Percentiles rank a stretch among this genome's conserved stretches.
phyloP scores from a whole-genome alignment of 2,888 invertebrate genomes.

The Spilarctia lutea region DNA sequence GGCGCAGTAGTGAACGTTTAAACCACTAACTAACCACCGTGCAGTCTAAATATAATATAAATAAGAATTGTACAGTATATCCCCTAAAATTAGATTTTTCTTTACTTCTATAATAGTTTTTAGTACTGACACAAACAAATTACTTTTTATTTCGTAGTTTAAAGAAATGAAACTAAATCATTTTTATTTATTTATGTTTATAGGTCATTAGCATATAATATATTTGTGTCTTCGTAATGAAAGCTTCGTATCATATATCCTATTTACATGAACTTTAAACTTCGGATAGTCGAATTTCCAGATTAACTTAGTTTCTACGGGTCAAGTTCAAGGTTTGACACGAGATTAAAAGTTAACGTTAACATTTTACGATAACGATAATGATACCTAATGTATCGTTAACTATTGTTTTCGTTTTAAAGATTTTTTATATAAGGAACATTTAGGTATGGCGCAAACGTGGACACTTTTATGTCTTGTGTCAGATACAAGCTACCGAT shows the following conservation, averaged over 20 bases:
- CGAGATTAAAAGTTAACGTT: background rate
- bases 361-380: background rate
- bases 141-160: background rate
- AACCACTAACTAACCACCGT: no score
- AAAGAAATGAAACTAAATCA: no score
- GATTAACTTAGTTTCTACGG: background rate
- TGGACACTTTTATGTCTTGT: no score
- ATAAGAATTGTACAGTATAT: no score
- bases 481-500: no score
- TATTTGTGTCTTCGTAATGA: background rate
- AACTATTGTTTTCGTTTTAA: background rate
- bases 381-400: background rate
- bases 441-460: no score
- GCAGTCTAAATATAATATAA: no score
- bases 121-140: background rate
- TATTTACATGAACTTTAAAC: constrained; percentile 8
- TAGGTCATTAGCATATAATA: background rate
- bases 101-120: background rate
- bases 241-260: background rate
- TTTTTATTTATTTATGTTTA: no score
- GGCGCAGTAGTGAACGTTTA: no score
- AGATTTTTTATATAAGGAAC: no score
- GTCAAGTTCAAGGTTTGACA: constrained; percentile 8
- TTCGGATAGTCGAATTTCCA: background rate
- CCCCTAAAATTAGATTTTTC: background rate